Percentiles rank a stretch among this genome's conserved stretches.
These are phyloP conservation scores for Cotesia typhae DNA, from an alignment of 1,140 invertebrate species.

Conservation along the genomic window DNA sequence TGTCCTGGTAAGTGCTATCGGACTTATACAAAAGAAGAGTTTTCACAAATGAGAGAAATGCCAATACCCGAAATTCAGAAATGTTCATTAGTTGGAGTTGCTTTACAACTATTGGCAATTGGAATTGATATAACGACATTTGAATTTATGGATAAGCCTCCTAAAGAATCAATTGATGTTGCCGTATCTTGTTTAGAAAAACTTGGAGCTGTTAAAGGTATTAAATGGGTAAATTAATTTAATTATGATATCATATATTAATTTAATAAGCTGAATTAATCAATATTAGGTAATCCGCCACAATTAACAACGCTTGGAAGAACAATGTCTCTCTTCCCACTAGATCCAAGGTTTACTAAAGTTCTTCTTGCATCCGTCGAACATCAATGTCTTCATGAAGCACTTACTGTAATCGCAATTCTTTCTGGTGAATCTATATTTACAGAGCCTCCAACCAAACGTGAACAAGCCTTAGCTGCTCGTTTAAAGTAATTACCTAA, in stretches of 20 bases:
- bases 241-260: slow-evolving; percentile 26
- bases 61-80: slow-evolving; percentile 88
- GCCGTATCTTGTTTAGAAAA: slow-evolving; percentile 77
- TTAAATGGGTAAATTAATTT: slow-evolving; percentile 31
- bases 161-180: slow-evolving; percentile 73
- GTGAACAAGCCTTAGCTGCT: slow-evolving; percentile 56
- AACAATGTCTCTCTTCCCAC: slow-evolving; percentile 89
- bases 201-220: slow-evolving; percentile 77
- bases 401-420: slow-evolving; percentile 75
- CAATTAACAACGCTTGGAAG: slow-evolving; percentile 83
- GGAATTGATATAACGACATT: slow-evolving; percentile 84
- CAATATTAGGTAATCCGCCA: slow-evolving; percentile 58
- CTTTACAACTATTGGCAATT: slow-evolving; percentile 85
- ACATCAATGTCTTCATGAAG: slow-evolving; percentile 87
- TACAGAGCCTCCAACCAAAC: slow-evolving; percentile 62
- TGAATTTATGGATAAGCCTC: slow-evolving; percentile 91
- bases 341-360: slow-evolving; percentile 91
- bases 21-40: slow-evolving; percentile 79
- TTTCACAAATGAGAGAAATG: slow-evolving; percentile 75
- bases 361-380: slow-evolving; percentile 80
- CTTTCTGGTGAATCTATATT: slow-evolving; percentile 76
- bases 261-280: slow-evolving; percentile 22
- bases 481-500: slow-evolving; percentile 49
- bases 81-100: slow-evolving; percentile 78
- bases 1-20: slow-evolving; percentile 85